Conservation (phyloP, 1,140 invertebrate genomes). For the Telenomus remus region DNA sequence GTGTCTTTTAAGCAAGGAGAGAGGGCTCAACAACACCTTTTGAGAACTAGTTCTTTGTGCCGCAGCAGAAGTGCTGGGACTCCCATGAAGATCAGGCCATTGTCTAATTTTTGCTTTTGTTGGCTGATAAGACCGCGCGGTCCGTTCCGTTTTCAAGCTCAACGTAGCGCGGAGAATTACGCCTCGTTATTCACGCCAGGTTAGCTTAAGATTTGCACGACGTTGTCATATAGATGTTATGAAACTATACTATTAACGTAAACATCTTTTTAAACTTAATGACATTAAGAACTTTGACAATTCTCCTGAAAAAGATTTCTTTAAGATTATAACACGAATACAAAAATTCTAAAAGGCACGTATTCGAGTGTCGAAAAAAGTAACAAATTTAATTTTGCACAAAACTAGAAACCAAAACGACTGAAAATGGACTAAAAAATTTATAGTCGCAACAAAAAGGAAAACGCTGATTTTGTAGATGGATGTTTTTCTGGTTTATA, state of each 20-base stretch:
- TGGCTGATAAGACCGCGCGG: conserved; percentile 18
- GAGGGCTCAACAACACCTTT: conserved; percentile 44
- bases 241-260: conserved; percentile 10
- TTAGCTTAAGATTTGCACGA: conserved; percentile 13
- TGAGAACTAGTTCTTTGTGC: conserved; percentile 51
- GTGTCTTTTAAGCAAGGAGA: conserved; percentile 62
- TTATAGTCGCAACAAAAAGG: too few relatives aligned
- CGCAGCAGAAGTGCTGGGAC: conserved; percentile 20
- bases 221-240: conserved; percentile 1
- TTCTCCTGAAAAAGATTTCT: too few relatives aligned
- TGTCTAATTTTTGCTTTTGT: conserved; percentile 49
- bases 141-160: conserved; percentile 21
- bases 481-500: too few relatives aligned
- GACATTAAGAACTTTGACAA: too few relatives aligned
- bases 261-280: conserved; percentile 1
- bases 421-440: too few relatives aligned
- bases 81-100: conserved; percentile 37
- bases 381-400: too few relatives aligned
- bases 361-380: too few relatives aligned
- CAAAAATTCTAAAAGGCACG: too few relatives aligned
- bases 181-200: conserved; percentile 21
- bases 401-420: too few relatives aligned
- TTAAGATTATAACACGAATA: too few relatives aligned
- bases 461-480: too few relatives aligned
- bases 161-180: conserved; percentile 29